phyloP scores from a whole-genome alignment of 2,797 vertebrate species.

The Notamacropus eugenii region DNA sequence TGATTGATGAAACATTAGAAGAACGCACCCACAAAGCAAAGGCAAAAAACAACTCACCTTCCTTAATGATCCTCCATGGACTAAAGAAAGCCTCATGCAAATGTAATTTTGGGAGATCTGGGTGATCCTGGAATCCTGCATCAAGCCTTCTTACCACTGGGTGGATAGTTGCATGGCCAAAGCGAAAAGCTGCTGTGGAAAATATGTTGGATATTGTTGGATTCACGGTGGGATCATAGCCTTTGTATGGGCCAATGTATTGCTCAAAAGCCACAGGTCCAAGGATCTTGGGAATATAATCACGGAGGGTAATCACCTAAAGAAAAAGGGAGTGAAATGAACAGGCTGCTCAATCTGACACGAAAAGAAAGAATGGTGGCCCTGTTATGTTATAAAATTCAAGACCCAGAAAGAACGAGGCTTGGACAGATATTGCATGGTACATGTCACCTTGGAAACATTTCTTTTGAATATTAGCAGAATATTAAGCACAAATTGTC shows the following conservation, averaged over 20 bases:
- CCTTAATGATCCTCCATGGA: conserved; percentile 94
- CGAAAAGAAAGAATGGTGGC: neutral
- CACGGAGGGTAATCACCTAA: conserved; percentile 94
- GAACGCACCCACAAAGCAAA: neutral
- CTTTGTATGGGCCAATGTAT: conserved; percentile 89
- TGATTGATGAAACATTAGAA: neutral
- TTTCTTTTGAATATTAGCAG: neutral
- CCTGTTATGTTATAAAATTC: neutral
- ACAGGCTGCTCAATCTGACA: neutral
- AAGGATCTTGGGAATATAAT: conserved; percentile 95
- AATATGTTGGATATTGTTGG: conserved; percentile 94
- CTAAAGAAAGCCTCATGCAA: conserved; percentile 92
- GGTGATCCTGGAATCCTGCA: conserved; percentile 88
- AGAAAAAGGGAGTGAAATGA: conserved; percentile 43
- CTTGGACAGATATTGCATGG: neutral
- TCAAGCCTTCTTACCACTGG: conserved; percentile 88
- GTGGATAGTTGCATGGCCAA: conserved; percentile 92
- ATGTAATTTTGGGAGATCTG: conserved; percentile 85
- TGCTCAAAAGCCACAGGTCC: conserved; percentile 88
- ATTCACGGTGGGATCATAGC: conserved; percentile 89
- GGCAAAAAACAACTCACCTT: conserved; percentile 87
- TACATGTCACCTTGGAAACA: neutral
- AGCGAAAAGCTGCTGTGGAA: conserved; percentile 96
- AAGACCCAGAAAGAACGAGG: neutral
- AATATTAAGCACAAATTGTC: neutral